Evolutionary conservation across 2,888 invertebrate genomes (phyloP).

Genomic region (Orthosia cruda): DNA sequence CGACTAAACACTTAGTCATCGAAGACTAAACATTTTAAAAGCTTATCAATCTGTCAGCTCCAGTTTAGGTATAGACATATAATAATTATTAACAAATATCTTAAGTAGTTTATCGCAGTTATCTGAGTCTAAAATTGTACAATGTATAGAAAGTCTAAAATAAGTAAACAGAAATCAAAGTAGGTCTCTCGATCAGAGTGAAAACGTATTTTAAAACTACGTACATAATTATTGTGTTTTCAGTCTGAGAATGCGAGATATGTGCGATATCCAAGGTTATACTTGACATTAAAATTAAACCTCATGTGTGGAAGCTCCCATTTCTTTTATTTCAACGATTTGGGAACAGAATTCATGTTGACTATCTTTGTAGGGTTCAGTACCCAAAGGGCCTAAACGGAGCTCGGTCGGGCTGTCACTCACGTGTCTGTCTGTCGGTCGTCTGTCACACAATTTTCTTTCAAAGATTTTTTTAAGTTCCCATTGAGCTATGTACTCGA

Average conservation of each 20-base stretch:
- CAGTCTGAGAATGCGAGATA: constrained; percentile 4
- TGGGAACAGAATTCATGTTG: neutral
- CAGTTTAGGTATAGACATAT: neutral
- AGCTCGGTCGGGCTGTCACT: too few species aligned
- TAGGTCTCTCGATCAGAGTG: constrained; percentile 3
- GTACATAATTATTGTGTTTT: constrained; percentile 7
- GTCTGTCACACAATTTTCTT: too few species aligned
- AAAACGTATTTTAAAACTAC: constrained; percentile 7
- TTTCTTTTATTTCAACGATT: neutral
- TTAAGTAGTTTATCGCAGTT: constrained; percentile 8
- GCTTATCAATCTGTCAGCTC: constrained; percentile 7
- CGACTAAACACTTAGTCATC: neutral
- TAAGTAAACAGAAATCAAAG: constrained; percentile 8
- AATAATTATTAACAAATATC: neutral
- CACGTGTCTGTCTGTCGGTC: too few species aligned
- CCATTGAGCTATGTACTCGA: too few species aligned
- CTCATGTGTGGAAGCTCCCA: neutral
- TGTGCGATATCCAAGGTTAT: neutral
- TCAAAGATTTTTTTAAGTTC: too few species aligned
- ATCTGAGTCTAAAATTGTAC: constrained; percentile 6
- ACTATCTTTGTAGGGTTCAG: too few species aligned
- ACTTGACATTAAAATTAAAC: constrained; percentile 11
- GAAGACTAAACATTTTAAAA: too few species aligned
- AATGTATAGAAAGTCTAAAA: constrained; percentile 5
- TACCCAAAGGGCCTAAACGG: too few species aligned